Evolutionary conservation across 2,113 vertebrate species (phyloP).

Genomic region (Clarias macrocephalus): DNA sequence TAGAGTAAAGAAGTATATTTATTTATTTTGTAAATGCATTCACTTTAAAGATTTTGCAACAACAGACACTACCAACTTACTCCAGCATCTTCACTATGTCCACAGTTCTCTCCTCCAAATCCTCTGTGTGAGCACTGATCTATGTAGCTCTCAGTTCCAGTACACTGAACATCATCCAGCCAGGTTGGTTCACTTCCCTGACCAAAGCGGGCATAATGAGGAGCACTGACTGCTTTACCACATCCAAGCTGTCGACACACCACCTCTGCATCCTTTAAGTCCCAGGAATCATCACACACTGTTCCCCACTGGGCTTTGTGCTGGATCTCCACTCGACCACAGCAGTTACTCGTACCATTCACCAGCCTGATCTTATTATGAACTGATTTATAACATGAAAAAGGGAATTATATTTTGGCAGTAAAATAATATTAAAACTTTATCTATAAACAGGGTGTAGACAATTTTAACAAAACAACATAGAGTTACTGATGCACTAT

Average conservation of each 20-base stretch:
- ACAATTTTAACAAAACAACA: no score
- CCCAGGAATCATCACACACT: constrained; percentile 66
- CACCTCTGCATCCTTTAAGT: constrained; percentile 58
- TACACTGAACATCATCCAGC: constrained; percentile 42
- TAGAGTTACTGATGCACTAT: no score
- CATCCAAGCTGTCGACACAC: constrained; percentile 66
- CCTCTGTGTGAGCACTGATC: no score
- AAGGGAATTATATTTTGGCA: neutral
- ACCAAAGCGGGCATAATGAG: constrained; percentile 54
- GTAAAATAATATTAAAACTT: no score
- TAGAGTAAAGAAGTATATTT: no score
- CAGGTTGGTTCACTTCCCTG: constrained; percentile 48
- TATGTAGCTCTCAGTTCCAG: no score
- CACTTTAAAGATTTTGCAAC: no score
- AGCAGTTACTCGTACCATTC: constrained; percentile 44
- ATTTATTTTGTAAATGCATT: no score
- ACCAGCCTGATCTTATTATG: constrained; percentile 51
- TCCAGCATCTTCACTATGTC: constrained; percentile 56
- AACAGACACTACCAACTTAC: no score
- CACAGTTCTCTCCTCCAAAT: constrained; percentile 7
- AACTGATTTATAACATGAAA: constrained; percentile 32
- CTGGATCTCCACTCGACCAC: constrained; percentile 53
- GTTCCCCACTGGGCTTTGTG: constrained; percentile 56
- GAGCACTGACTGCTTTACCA: constrained; percentile 57
- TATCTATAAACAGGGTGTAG: no score